Evolutionary conservation across 2,888 invertebrate genomes (phyloP), one percentile per base, ranked within the genome.

Genomic region (Drosophila ustulata): DNA sequence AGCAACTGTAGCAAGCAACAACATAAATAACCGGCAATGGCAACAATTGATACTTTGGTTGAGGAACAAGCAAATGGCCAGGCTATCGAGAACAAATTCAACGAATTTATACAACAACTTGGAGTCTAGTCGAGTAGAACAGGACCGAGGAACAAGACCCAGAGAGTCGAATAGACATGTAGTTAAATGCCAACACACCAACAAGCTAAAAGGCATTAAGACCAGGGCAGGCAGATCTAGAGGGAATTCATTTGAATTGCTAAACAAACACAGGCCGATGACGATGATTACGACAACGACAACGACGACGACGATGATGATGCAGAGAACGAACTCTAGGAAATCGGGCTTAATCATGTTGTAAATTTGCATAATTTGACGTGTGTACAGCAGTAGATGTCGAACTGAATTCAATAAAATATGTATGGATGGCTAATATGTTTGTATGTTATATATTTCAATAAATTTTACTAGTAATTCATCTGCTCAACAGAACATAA

Each of bases 311-410:
- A 32, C 9, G 25, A 55, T 25, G 45, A 32, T 46, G 56, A 34
- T 34, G 4, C 23, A 32, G 18, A 34, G 13, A 4, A 13, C 52
- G 55, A 53, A 58, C 61, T 52, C 39, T 43, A 55, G 62, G 53
- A 67, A 87, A 77, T 82, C 71, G 71, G 80, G 78, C 89, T 88
- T 85, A 85, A 88, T 85, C 89, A 80, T 89, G 88, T 75, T 82
- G 83, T 89, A 85, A 89, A 85, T 85, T 85, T 85, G 65, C 85
- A 85, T 85, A 89, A 85, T 85, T 79, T 85, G 82, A 89, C 82
- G 80, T 73, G 72, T 63, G 57, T 78, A 58, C 43, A 34, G 61
- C 52, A 58, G 68, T 57, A 50, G 63, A 53, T 52, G 59, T 57
- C 13, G 30, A 58, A 30, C 23, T 34, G 30, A 5, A 53, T 32